Conservation (phyloP, 2,113 vertebrate species). For the Halichoerus grypus region DNA sequence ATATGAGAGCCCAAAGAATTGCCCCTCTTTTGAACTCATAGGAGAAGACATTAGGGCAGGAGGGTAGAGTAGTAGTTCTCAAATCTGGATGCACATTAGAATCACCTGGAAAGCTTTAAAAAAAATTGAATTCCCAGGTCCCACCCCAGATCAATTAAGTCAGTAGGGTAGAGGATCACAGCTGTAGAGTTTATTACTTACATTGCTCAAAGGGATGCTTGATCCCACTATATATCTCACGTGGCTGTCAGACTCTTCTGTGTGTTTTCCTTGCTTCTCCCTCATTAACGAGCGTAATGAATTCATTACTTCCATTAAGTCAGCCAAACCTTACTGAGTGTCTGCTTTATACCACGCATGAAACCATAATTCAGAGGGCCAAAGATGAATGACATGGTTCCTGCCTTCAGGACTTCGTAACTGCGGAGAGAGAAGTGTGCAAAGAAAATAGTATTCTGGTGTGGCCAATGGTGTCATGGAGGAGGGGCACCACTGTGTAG, state of each 20-base stretch:
- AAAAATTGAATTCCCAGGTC: background rate
- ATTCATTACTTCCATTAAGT: background rate
- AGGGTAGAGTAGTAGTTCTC: background rate
- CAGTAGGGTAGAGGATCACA: background rate
- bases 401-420: background rate
- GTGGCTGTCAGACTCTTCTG: background rate
- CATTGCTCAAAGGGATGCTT: too few species aligned
- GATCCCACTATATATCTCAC: too few species aligned
- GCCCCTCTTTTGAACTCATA: background rate
- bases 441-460: background rate
- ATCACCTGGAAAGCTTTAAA: background rate
- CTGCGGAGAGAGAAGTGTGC: background rate
- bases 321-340: background rate
- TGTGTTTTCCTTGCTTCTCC: background rate
- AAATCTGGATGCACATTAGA: background rate
- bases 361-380: background rate
- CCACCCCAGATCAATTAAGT: background rate
- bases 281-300: background rate
- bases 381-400: background rate
- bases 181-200: background rate
- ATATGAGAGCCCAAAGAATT: background rate
- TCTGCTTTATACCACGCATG: background rate
- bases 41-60: background rate
- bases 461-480: background rate
- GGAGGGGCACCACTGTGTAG: background rate